A percentile compares a stretch with the other conserved stretches of the same genome.
Evolutionary conservation across 2,888 invertebrate genomes (phyloP).

Genomic region (Danaus chrysippus): DNA sequence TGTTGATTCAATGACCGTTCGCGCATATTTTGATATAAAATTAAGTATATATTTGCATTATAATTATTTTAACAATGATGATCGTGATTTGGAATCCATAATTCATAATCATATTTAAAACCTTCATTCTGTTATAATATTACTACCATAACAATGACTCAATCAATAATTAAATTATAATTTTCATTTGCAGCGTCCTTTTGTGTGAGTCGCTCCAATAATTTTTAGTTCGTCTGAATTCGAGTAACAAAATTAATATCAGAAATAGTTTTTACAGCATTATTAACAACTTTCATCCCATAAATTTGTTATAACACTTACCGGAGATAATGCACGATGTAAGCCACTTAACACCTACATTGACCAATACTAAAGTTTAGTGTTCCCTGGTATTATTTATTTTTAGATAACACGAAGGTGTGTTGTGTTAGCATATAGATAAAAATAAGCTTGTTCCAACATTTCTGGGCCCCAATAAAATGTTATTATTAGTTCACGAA

Average conservation of each 20-base stretch:
- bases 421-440: conserved; percentile 29
- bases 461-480: conserved; percentile 33
- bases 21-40: no score
- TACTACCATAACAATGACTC: no score
- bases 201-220: no score
- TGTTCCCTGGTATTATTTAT: conserved; percentile 34
- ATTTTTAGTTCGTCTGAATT: no score
- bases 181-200: no score
- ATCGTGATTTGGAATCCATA: no score
- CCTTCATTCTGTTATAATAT: no score
- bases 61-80: no score
- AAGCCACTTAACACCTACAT: conserved; percentile 28
- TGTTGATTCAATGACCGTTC: background rate
- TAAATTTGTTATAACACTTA: background rate
- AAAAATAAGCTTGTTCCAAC: conserved; percentile 30
- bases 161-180: no score
- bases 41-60: no score
- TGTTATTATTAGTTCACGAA: conserved; percentile 33
- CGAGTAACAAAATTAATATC: no score
- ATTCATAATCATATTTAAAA: no score
- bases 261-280: background rate
- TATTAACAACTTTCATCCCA: background rate
- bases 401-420: conserved; percentile 30
- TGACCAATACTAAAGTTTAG: conserved; percentile 29
- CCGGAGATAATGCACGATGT: background rate